Evolutionary conservation across 2,888 invertebrate species (phyloP).

Genomic region (Hoplodrina ambigua): DNA sequence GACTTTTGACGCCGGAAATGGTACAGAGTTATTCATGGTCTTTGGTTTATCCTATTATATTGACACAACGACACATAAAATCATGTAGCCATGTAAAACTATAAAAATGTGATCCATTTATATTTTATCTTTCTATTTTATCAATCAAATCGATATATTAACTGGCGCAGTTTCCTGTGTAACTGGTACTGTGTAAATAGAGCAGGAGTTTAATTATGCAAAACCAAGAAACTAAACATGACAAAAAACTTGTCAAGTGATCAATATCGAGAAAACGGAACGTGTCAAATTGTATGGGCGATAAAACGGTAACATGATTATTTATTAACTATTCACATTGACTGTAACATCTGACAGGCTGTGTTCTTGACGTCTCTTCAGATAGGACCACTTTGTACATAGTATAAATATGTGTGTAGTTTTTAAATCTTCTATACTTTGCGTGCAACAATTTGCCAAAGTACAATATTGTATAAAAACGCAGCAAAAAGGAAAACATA

Average conservation of each 20-base stretch:
- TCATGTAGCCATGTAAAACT: background rate
- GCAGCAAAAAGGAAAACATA: too few relatives aligned
- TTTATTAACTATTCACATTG: slow-evolving; percentile 36
- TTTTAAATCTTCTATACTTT: too few relatives aligned
- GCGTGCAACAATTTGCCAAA: too few relatives aligned
- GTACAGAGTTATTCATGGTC: slow-evolving; percentile 7
- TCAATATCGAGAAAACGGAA: slow-evolving; percentile 53
- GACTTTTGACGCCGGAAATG: slow-evolving; percentile 29
- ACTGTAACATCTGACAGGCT: background rate
- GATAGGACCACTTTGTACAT: background rate
- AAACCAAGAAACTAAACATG: slow-evolving; percentile 31
- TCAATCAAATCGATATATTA: slow-evolving; percentile 2
- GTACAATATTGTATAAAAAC: too few relatives aligned
- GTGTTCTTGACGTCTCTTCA: slow-evolving; percentile 17
- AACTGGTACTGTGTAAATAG: slow-evolving; percentile 31
- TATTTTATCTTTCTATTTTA: background rate
- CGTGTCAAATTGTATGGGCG: slow-evolving; percentile 40
- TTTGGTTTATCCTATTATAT: background rate
- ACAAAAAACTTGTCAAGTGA: slow-evolving; percentile 44
- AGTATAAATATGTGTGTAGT: too few relatives aligned
- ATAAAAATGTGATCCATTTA: background rate
- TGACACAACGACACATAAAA: background rate
- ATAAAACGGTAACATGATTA: slow-evolving; percentile 47
- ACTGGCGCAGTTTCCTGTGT: slow-evolving; percentile 32
- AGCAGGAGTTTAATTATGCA: slow-evolving; percentile 28